A percentile compares a stretch with the other conserved stretches of the same genome.
phyloP scores from a whole-genome alignment of 2,113 vertebrate genomes.

The Cebus imitator region DNA sequence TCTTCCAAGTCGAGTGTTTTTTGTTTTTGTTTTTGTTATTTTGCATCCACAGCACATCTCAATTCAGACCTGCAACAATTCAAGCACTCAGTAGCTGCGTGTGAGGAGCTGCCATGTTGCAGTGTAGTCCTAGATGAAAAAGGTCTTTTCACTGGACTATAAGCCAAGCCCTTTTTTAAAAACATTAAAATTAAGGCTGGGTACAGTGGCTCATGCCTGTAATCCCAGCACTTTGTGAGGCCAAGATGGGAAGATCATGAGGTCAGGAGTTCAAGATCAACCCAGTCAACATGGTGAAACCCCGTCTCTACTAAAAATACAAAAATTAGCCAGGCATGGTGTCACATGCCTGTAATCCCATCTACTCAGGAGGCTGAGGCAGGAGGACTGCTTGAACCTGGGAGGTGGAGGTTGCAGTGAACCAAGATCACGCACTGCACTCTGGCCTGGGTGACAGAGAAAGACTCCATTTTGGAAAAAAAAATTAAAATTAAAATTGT shows the following conservation, averaged over 20 bases:
- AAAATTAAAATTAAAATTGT: neutral
- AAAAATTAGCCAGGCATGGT: neutral
- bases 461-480: too few species aligned
- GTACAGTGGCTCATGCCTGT: accelerated
- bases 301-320: neutral
- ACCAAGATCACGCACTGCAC: too few species aligned
- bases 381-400: too few species aligned
- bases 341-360: too few species aligned
- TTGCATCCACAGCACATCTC: accelerated
- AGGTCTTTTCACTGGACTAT: neutral
- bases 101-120: accelerated
- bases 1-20: neutral
- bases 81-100: accelerated
- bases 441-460: too few species aligned
- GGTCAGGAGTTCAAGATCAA: neutral
- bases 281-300: neutral
- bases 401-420: too few species aligned
- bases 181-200: neutral
- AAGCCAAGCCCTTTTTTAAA: neutral
- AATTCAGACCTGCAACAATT: accelerated
- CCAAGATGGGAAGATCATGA: accelerated
- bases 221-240: neutral
- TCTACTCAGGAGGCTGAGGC: too few species aligned
- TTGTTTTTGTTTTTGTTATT: neutral
- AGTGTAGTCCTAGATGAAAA: accelerated